phyloP scores from a whole-genome alignment of 2,888 invertebrate genomes.

The Clostera curtula region DNA sequence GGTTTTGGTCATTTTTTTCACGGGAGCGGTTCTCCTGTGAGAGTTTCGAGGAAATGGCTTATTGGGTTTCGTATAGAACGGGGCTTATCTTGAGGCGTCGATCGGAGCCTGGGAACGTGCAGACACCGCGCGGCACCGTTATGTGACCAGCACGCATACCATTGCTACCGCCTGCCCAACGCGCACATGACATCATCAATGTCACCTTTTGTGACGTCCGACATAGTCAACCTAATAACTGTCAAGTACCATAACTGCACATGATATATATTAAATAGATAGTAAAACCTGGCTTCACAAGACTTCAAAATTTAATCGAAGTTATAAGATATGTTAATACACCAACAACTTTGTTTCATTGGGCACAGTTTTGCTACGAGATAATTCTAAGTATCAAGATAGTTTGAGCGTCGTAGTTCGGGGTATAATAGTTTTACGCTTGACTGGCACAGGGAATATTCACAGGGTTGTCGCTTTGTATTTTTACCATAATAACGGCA shows the following conservation, averaged over 20 bases:
- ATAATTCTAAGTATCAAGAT: slow-evolving; percentile 10
- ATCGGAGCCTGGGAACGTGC: slow-evolving; percentile 57
- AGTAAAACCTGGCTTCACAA: slow-evolving; percentile 27
- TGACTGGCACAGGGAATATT: slow-evolving; percentile 5
- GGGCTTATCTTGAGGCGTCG: slow-evolving; percentile 57
- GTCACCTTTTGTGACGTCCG: slow-evolving; percentile 31
- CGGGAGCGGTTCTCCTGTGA: slow-evolving; percentile 64
- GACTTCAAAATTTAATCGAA: slow-evolving; percentile 22
- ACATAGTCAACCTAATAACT: slow-evolving; percentile 23
- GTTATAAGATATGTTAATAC: too few relatives aligned
- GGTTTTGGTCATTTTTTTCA: slow-evolving; percentile 59
- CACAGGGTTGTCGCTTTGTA: slow-evolving; percentile 3
- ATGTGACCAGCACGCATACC: slow-evolving; percentile 23
- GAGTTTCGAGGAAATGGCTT: slow-evolving; percentile 70
- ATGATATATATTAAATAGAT: slow-evolving; percentile 25
- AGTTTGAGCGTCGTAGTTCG: slow-evolving; percentile 3
- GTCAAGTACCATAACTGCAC: slow-evolving; percentile 15
- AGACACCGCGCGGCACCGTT: slow-evolving; percentile 41
- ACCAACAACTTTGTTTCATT: too few relatives aligned
- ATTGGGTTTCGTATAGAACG: slow-evolving; percentile 67
- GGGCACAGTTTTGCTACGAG: slow-evolving; percentile 1
- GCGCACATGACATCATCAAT: slow-evolving; percentile 36
- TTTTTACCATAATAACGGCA: slow-evolving; percentile 2
- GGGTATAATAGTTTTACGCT: slow-evolving; percentile 11
- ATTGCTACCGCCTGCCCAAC: slow-evolving; percentile 20